Conservation (phyloP, 1,140 invertebrate genomes). For the Lepidurus couesii region DNA sequence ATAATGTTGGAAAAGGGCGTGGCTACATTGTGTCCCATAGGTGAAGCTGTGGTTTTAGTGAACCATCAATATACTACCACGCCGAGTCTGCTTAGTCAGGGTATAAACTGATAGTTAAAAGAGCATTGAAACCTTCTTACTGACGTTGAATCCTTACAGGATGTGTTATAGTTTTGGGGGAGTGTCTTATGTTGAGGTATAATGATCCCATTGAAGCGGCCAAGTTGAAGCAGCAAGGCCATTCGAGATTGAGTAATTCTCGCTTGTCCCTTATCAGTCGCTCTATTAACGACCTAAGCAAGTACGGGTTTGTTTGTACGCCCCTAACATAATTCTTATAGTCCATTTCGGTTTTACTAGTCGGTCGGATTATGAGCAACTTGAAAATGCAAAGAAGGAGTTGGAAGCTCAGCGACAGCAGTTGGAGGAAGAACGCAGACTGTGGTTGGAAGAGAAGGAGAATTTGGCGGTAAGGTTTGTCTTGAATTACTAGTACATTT, state of each 20-base stretch:
- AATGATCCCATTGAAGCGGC: constrained; percentile 87
- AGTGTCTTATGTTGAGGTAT: constrained; percentile 87
- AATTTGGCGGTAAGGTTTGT: constrained; percentile 31
- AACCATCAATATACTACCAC: background rate
- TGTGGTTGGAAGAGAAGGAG: constrained; percentile 39
- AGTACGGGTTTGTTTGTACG: constrained; percentile 45
- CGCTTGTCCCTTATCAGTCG: constrained; percentile 75
- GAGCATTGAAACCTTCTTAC: background rate
- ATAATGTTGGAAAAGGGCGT: constrained; percentile 66
- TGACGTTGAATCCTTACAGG: constrained; percentile 47
- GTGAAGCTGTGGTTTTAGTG: constrained; percentile 50
- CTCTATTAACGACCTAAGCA: constrained; percentile 74
- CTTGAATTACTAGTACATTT: constrained; percentile 19
- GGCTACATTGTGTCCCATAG: constrained; percentile 67
- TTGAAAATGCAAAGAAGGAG: constrained; percentile 32
- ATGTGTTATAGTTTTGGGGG: constrained; percentile 75
- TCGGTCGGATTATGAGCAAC: background rate
- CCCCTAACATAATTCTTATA: constrained; percentile 26
- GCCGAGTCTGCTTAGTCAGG: background rate
- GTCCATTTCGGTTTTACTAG: background rate
- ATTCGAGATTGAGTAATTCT: constrained; percentile 63
- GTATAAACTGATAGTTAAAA: background rate
- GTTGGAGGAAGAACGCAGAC: constrained; percentile 37
- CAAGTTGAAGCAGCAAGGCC: constrained; percentile 65
- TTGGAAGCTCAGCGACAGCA: constrained; percentile 39